These are phyloP conservation scores for Microplitis manilae DNA, from an alignment of 2,888 invertebrate genomes.

Conservation along the genomic window DNA sequence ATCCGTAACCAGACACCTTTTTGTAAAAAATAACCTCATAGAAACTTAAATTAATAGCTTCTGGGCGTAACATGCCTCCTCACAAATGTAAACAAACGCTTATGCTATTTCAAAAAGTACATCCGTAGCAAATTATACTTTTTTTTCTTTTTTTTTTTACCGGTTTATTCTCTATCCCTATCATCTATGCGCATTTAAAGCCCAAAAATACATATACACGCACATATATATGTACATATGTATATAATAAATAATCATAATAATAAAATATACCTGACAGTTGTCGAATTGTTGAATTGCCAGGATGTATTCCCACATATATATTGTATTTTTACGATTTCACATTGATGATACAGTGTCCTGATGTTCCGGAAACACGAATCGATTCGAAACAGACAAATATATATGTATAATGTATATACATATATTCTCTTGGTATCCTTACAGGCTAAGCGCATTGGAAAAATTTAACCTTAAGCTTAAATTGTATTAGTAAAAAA, in stretches of 20 bases:
- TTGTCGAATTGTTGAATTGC: neutral
- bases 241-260: neutral
- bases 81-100: neutral
- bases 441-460: neutral
- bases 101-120: neutral
- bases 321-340: neutral
- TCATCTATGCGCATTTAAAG: neutral
- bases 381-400: neutral
- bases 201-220: neutral
- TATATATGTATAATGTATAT: neutral
- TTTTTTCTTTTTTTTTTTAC: neutral
- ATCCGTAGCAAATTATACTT: neutral
- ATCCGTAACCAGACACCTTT: neutral
- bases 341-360: neutral
- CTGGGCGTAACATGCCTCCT: neutral
- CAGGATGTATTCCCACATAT: neutral
- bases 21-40: neutral
- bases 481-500: neutral
- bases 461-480: neutral
- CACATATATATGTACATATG: neutral
- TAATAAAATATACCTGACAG: neutral
- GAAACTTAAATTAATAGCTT: neutral
- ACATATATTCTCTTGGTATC: neutral
- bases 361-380: neutral
- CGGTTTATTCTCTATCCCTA: neutral